Conservation (phyloP, 2,113 vertebrate species). For the Caloenas nicobarica region DNA sequence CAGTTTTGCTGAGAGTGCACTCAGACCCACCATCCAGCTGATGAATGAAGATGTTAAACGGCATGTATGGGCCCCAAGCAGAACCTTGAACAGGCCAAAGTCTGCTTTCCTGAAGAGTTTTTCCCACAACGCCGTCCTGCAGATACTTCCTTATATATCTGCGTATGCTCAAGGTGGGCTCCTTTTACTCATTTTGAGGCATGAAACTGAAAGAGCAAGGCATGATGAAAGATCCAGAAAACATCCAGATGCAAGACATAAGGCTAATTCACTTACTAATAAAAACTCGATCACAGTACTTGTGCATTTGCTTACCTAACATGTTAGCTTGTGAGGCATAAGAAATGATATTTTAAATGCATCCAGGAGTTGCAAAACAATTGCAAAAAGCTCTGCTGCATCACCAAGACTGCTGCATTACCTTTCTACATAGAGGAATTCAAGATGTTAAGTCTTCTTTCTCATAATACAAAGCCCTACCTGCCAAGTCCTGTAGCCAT, state of each 20-base stretch:
- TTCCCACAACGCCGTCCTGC: background rate
- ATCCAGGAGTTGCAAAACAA: background rate
- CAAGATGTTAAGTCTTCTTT: background rate
- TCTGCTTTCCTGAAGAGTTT: background rate
- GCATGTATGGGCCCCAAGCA: background rate
- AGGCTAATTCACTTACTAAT: background rate
- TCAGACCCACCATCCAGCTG: background rate
- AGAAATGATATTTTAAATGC: background rate
- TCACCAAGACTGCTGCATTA: background rate
- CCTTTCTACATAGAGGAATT: background rate
- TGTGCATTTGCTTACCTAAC: background rate
- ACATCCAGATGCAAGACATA: background rate
- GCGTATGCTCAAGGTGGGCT: background rate
- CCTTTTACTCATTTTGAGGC: background rate
- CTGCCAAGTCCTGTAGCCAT: background rate
- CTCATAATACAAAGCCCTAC: background rate
- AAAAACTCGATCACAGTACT: background rate
- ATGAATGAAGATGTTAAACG: background rate
- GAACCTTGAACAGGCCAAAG: background rate
- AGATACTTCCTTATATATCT: background rate
- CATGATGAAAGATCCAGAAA: background rate
- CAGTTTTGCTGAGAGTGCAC: background rate
- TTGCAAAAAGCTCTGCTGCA: background rate
- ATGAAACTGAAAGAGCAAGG: background rate
- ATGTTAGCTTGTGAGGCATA: background rate